Percentiles rank a stretch among this genome's conserved stretches.
These are phyloP conservation scores for Hipposideros armiger DNA, from an alignment of 2,113 vertebrate species.

Conservation along the genomic window DNA sequence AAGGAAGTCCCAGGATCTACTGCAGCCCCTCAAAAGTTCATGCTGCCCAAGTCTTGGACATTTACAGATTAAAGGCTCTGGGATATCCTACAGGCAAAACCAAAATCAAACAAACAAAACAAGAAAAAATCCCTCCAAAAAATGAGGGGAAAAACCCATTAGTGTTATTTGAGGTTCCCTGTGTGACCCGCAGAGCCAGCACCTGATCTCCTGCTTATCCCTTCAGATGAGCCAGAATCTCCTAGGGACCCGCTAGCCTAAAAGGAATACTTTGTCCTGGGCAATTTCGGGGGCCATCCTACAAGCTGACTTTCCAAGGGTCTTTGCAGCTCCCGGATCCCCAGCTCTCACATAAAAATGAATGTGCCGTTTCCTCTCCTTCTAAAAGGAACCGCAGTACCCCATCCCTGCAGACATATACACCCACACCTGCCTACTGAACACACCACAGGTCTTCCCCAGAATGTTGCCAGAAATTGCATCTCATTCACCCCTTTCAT, in stretches of 20 bases:
- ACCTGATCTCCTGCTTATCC: too few species aligned
- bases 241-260: too few species aligned
- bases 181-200: background rate
- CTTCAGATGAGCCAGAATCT: too few species aligned
- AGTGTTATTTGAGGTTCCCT: background rate
- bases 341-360: background rate
- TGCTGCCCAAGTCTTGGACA: background rate
- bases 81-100: constrained; percentile 20
- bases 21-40: background rate
- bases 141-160: background rate
- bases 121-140: background rate
- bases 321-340: background rate
- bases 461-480: background rate
- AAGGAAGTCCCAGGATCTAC: background rate
- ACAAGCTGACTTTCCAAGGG: background rate
- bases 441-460: too few species aligned
- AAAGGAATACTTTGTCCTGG: background rate
- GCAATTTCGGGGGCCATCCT: background rate
- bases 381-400: background rate
- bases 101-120: constrained; percentile 8
- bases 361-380: background rate
- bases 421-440: background rate
- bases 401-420: accelerated
- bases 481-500: background rate
- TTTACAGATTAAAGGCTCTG: background rate